Evolutionary conservation across 2,113 vertebrate genomes (phyloP).

Genomic region (Acrocephalus arundinaceus): DNA sequence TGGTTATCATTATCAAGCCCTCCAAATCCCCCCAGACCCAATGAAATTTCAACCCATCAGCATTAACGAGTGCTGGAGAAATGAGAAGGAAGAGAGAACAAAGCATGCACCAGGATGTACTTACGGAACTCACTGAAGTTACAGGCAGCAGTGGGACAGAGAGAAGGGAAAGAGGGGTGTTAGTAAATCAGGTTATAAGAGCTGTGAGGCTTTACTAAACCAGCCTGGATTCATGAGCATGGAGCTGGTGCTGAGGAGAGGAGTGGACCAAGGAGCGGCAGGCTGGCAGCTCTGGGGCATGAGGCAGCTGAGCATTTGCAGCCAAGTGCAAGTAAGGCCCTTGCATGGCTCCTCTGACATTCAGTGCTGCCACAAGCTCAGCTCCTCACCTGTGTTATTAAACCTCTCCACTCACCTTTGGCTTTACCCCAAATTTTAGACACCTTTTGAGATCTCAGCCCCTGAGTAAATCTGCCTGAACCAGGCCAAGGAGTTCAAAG

Average conservation of each 20-base stretch:
- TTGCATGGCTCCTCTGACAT: not conserved
- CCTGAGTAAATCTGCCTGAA: not conserved
- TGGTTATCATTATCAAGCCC: not conserved
- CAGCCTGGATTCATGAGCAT: not conserved
- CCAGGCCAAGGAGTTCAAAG: not conserved
- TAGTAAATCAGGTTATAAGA: conserved; percentile 53
- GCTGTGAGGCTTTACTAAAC: not conserved
- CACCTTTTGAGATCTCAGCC: not conserved
- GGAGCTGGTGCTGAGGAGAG: not conserved
- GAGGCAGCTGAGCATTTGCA: not conserved
- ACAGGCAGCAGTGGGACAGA: conserved; percentile 75
- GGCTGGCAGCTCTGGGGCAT: not conserved
- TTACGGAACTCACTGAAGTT: conserved; percentile 75
- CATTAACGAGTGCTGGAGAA: accelerated
- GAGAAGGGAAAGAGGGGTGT: conserved; percentile 63
- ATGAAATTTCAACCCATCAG: not conserved
- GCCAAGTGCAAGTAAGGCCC: not conserved
- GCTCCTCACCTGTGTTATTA: not conserved
- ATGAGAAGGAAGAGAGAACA: not conserved
- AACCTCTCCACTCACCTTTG: not conserved
- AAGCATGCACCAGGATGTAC: conserved; percentile 57
- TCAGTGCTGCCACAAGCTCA: not conserved
- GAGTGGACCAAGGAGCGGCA: not conserved
- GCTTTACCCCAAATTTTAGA: not conserved
- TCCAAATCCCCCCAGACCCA: not conserved